These are phyloP conservation scores for Drosophila kikkawai DNA, from an alignment of 1,140 invertebrate species.

Conservation along the genomic window DNA sequence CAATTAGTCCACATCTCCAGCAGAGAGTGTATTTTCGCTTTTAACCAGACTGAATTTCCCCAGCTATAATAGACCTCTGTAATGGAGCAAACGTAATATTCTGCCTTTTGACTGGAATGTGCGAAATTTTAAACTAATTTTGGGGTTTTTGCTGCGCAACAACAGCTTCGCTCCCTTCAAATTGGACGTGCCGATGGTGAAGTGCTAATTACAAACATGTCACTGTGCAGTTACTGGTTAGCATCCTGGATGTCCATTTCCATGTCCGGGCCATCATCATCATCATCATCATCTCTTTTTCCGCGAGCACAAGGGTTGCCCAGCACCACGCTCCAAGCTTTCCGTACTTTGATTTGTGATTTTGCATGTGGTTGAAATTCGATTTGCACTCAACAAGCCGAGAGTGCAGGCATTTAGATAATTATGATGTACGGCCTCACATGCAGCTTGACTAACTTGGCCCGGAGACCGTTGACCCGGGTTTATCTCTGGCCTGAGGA, in stretches of 20 bases:
- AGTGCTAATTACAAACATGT: slow-evolving; percentile 78
- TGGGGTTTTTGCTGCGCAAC: slow-evolving; percentile 40
- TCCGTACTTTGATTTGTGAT: slow-evolving; percentile 28
- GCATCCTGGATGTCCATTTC: slow-evolving; percentile 10
- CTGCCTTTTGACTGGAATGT: slow-evolving; percentile 23
- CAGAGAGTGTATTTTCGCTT: not conserved
- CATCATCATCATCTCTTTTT: slow-evolving; percentile 28
- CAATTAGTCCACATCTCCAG: slow-evolving; percentile 5
- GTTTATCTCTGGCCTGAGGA: slow-evolving; percentile 2
- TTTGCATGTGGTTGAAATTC: slow-evolving; percentile 56
- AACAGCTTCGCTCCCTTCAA: slow-evolving; percentile 15
- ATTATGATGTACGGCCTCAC: slow-evolving; percentile 49
- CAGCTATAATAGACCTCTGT: not conserved
- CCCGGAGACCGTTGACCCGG: slow-evolving; percentile 56
- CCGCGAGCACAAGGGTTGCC: slow-evolving; percentile 2
- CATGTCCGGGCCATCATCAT: slow-evolving; percentile 18
- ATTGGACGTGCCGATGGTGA: slow-evolving; percentile 31
- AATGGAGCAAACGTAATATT: slow-evolving; percentile 34
- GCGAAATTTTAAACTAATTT: slow-evolving; percentile 64
- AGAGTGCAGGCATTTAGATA: slow-evolving; percentile 38
- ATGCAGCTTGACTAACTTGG: slow-evolving; percentile 14
- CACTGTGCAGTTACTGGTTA: slow-evolving; percentile 28
- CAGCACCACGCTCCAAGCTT: no score
- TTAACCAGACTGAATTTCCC: not conserved
- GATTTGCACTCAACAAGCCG: slow-evolving; percentile 58